phyloP scores from a whole-genome alignment of 2,888 invertebrate genomes.

The Empis stercorea region DNA sequence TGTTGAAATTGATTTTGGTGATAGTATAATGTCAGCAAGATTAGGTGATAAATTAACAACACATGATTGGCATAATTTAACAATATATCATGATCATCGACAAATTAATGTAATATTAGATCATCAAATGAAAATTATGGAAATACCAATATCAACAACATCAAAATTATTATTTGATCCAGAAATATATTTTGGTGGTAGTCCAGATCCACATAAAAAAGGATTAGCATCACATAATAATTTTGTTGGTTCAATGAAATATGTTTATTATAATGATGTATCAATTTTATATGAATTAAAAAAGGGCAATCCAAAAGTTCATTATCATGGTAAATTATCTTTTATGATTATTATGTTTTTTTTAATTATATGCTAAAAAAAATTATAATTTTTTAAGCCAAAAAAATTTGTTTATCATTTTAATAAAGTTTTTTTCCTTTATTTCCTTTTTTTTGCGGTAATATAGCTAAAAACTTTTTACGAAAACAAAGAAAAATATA shows the following conservation, averaged over 20 bases:
- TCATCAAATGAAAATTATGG: constrained; percentile 52
- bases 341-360: not conserved
- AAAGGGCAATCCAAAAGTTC: constrained; percentile 72
- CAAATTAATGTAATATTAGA: constrained; percentile 64
- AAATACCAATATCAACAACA: constrained; percentile 45
- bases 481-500: no score
- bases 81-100: constrained; percentile 66
- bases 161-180: constrained; percentile 79
- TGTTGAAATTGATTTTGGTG: constrained; percentile 78
- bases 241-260: constrained; percentile 80
- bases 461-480: no score
- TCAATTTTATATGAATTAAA: constrained; percentile 81
- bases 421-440: no score
- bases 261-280: constrained; percentile 86
- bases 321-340: constrained; percentile 45
- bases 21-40: constrained; percentile 54
- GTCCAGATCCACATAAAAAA: constrained; percentile 68
- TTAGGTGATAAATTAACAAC: constrained; percentile 58
- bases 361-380: not conserved
- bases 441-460: no score
- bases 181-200: constrained; percentile 84
- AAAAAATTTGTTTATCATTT: no score
- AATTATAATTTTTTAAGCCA: no score
- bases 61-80: constrained; percentile 81
- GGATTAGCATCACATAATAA: constrained; percentile 71